phyloP scores from a whole-genome alignment of 2,113 vertebrate species.

The Indicator maculatus region DNA sequence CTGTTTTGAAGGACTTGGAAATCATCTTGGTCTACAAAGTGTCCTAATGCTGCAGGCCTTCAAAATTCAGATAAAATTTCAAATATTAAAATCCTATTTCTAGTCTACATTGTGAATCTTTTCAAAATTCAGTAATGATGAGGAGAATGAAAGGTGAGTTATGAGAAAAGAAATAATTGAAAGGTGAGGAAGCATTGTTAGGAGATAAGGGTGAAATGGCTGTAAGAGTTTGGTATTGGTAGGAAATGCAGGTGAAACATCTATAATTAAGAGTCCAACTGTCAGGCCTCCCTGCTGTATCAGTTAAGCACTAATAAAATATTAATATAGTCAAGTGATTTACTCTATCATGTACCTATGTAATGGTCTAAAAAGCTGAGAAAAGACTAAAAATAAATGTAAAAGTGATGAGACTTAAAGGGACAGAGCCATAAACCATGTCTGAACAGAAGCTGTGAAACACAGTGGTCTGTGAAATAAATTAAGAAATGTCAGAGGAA shows the following conservation, averaged over 20 bases:
- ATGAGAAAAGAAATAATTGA: neutral
- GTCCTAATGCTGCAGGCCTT: neutral
- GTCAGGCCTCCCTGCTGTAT: neutral
- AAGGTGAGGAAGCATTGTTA: neutral
- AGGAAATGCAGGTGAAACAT: neutral
- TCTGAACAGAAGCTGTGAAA: conserved; percentile 35
- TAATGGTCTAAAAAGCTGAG: neutral
- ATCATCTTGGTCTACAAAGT: neutral
- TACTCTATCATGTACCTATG: neutral
- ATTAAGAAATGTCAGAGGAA: conserved; percentile 10
- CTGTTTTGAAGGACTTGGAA: neutral
- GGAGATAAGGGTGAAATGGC: neutral
- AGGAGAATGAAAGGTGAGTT: neutral
- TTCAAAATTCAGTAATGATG: neutral
- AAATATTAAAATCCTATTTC: neutral
- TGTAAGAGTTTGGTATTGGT: neutral
- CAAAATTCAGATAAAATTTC: neutral
- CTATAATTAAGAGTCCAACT: neutral
- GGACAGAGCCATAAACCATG: neutral
- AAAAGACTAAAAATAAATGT: conserved; percentile 12
- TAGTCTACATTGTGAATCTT: neutral
- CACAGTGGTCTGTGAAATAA: conserved; percentile 9
- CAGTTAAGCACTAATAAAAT: conserved; percentile 14
- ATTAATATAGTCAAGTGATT: neutral
- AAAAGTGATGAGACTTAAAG: neutral